phyloP scores from a whole-genome alignment of 2,888 invertebrate species.

The Geotrupes spiniger region DNA sequence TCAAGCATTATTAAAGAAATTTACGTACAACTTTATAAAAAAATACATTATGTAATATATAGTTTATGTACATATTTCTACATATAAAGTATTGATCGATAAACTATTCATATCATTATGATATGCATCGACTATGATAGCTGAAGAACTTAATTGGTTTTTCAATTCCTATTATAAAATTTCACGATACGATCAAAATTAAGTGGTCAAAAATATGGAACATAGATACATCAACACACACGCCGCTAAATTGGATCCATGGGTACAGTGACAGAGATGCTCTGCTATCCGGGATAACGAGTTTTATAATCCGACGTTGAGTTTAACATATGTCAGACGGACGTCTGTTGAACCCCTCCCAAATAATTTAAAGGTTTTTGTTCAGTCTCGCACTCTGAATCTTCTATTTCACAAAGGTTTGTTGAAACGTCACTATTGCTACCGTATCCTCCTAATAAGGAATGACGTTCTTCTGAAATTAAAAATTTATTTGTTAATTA shows the following conservation, averaged over 20 bases:
- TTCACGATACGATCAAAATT: too few species aligned
- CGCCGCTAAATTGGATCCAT: constrained; percentile 19
- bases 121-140: constrained; percentile 21
- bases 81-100: constrained; percentile 13
- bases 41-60: constrained; percentile 27
- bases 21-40: constrained; percentile 24
- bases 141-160: constrained; percentile 9
- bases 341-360: constrained; percentile 47
- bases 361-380: constrained; percentile 49
- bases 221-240: constrained; percentile 3
- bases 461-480: constrained; percentile 67
- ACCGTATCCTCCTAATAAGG: constrained; percentile 65
- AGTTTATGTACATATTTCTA: constrained; percentile 27
- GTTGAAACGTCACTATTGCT: constrained; percentile 87
- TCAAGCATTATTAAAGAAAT: constrained; percentile 6
- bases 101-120: constrained; percentile 18
- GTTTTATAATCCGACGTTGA: constrained; percentile 18
- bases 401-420: constrained; percentile 89
- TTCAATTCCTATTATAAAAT: constrained; percentile 6
- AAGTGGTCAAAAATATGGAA: not conserved
- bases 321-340: constrained; percentile 42
- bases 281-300: constrained; percentile 43
- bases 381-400: constrained; percentile 70
- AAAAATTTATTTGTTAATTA: not conserved
- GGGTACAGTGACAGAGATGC: constrained; percentile 26